Evolutionary conservation across 1,140 invertebrate species (phyloP), one percentile per base, ranked within the genome.

Genomic region (Catajapyx aquilonaris): DNA sequence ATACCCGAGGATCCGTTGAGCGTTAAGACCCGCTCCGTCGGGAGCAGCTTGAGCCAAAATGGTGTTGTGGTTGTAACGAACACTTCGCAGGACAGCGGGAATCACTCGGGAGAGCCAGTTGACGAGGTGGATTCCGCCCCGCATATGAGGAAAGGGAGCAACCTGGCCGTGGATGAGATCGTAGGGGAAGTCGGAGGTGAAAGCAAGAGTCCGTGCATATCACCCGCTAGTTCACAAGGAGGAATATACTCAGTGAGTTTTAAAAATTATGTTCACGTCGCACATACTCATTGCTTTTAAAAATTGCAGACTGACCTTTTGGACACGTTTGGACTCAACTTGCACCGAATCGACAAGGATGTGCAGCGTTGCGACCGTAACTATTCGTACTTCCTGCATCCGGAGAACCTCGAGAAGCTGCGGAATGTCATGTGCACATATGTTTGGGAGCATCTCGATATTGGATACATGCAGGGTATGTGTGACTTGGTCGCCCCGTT

Each of bases 391-490:
- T 94, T 94, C 56, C 64, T 59, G 2, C 71, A 67, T 10, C 66
- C 72, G 25, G 71, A 78, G 40, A 94, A 95, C 62, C 61, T 95
- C 42, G 84, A 93, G 42, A 91, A 90, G 56, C 57, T 95, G n/a
- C 64, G 86, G 30, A 90, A 93, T 60, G 75, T 95, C 31, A 94
- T 95, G 77, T 90, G 85, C 72, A 94, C 87, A 69, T 90, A 62
- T 65, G 86, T 94, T 18, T 94, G 86, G 84, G 79, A 91, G 54
- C 80, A 93, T 50, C 59, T 93, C 42, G 81, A 91, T 31, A 70
- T 81, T 35, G 88, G 88, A 5, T 81, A 81, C 54, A 79, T 83
- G 68, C 78, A 84, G 57, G 78, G 88, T 55, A 94, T 94, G 87
- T 95, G 88, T 59, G 90, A 94, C 60, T 64, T 95, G 31, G 81